Conservation (phyloP, 2,888 invertebrate genomes). For the Pseudococcus viburni region DNA sequence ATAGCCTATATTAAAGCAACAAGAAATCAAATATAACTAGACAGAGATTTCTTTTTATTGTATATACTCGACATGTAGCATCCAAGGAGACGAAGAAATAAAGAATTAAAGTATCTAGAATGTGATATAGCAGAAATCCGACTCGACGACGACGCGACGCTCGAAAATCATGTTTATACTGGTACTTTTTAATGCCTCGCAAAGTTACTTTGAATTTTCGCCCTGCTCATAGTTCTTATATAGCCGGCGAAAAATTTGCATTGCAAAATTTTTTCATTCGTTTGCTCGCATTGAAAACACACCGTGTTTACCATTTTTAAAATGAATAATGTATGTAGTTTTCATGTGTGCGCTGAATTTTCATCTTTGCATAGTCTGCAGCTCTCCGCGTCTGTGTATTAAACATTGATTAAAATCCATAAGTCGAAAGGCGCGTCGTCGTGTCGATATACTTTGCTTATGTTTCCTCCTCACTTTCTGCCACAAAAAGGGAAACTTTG, state of each 20-base stretch:
- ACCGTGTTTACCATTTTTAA: constrained; percentile 64
- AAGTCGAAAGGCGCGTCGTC: not conserved
- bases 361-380: constrained; percentile 42
- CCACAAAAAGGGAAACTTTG: not conserved
- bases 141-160: not conserved
- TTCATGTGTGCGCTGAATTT: constrained; percentile 60
- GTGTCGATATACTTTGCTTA: not conserved
- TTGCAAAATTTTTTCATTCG: constrained; percentile 66
- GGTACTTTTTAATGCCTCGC: constrained; percentile 28
- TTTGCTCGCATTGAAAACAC: constrained; percentile 60
- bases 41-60: not conserved
- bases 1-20: constrained; percentile 11
- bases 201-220: constrained; percentile 43
- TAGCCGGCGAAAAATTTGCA: constrained; percentile 63
- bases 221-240: not conserved
- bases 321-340: constrained; percentile 66
- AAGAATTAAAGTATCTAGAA: not conserved
- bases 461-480: not conserved
- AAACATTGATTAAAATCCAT: constrained; percentile 56
- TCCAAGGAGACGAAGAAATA: not conserved
- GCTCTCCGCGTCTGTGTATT: not conserved
- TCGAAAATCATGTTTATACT: constrained; percentile 35
- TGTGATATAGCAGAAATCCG: constrained; percentile 8
- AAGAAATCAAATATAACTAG: not conserved
- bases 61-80: not conserved